Base-by-base conservation (phyloP, 2,888 invertebrate species). In the Cryptocheilus praepositus region DNA sequence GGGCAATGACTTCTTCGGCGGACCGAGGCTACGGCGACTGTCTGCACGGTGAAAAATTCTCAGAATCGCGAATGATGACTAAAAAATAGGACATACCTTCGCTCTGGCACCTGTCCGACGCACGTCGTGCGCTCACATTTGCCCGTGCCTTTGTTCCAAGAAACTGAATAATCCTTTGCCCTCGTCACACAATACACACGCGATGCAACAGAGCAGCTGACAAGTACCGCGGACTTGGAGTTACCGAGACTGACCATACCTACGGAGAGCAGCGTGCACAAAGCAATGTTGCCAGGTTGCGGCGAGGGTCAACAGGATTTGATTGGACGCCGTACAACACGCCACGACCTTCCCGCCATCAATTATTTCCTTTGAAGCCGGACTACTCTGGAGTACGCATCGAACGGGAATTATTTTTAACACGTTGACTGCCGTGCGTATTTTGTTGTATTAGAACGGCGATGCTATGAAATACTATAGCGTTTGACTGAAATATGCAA, bases 141-240 rank as follows among this genome's bases (percentile, higher is more conserved):
- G 54, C 18, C 51, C 51, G 25, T 18, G 59, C 21, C 77, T 79
- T 79, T 79, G 77, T 79, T 70, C n/a, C 59, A 44, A 49, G 21
- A 73, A 66, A 52, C 21, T 49, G 44, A 61, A 56, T 55, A 65
- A 70, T 71, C 49, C 5, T n/a, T n/a, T 58, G 2, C 43, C 16
- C 7, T 19, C 28, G 13, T 13, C 18, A 46, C n/a, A 7, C 3
- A 61, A 16, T 22, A 54, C 36, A 22, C 46, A n/a, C 56, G 22
- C 52, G 22, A 51, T 54, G 61, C 56, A 36, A 51, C 19, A 16
- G 46, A 67, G 22, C 53, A 44, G 73, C 68, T 70, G 74, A 66
- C 68, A 49, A 52, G 57, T 60, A 58, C 59, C 57, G 71, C 63
- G 58, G 54, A 64, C 60, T 58, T 68, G 36, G 36, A 36, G 36